Evolutionary conservation across 2,113 vertebrate genomes (phyloP).

Genomic region (Typhlomys cinereus): DNA sequence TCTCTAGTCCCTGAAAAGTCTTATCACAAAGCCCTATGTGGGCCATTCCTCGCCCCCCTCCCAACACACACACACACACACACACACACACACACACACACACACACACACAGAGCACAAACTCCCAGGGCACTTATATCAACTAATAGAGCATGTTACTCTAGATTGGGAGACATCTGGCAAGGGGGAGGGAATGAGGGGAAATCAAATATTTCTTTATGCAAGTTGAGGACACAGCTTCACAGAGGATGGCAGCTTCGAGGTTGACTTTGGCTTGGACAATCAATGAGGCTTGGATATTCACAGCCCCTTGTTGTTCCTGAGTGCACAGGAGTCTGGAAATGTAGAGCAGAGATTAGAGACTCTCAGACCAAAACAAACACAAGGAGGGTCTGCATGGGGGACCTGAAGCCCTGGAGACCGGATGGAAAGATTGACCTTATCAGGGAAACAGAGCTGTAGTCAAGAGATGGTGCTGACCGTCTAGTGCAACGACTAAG

Average conservation of each 20-base stretch:
- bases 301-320: background rate
- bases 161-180: background rate
- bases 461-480: background rate
- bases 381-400: background rate
- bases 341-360: background rate
- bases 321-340: background rate
- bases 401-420: background rate
- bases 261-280: too few relatives aligned
- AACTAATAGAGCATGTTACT: background rate
- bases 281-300: background rate
- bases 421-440: background rate
- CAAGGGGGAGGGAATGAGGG: rapidly evolving
- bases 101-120: too few relatives aligned
- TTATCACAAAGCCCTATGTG: background rate
- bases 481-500: background rate
- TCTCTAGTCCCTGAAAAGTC: background rate
- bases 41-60: rapidly evolving
- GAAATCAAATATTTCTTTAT: background rate
- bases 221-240: background rate
- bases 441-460: background rate
- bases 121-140: background rate
- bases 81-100: too few relatives aligned
- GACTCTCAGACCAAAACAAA: background rate
- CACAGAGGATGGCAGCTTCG: background rate
- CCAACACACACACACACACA: too few relatives aligned